A percentile compares a stretch with the other conserved stretches of the same genome.
Conservation (phyloP, 2,113 vertebrate species). For the Podarcis cretensis region DNA sequence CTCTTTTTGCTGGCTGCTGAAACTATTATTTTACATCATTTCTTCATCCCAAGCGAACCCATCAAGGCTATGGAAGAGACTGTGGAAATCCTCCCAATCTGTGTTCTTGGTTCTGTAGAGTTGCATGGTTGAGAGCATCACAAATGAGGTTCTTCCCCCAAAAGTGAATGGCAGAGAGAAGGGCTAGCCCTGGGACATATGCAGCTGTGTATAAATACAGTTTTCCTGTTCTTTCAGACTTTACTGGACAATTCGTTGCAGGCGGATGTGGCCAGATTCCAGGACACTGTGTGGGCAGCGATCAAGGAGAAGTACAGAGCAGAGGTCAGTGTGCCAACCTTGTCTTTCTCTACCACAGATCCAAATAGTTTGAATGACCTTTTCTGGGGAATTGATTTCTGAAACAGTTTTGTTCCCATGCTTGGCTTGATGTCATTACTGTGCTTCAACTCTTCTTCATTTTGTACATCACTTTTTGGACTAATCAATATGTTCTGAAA, state of each 20-base stretch:
- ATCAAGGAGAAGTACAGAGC: conserved; percentile 86
- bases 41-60: too few species aligned
- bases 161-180: too few species aligned
- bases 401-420: neutral
- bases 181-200: neutral
- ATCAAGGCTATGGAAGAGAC: too few species aligned
- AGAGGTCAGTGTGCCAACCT: conserved; percentile 72
- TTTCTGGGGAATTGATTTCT: too few species aligned
- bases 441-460: too few species aligned
- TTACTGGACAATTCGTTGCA: conserved; percentile 77
- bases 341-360: neutral
- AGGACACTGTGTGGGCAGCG: conserved; percentile 76
- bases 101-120: neutral
- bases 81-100: too few species aligned
- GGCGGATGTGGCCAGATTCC: conserved; percentile 76
- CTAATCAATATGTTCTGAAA: too few species aligned
- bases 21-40: neutral
- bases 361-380: neutral
- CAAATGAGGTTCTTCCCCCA: too few species aligned
- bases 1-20: neutral
- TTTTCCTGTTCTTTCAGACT: conserved; percentile 60
- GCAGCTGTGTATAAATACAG: neutral
- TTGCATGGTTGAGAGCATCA: neutral
- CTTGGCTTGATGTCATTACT: too few species aligned
- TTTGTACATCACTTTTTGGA: too few species aligned